Evolutionary conservation across 1,140 invertebrate genomes (phyloP).

Genomic region (Chelonus insularis): DNA sequence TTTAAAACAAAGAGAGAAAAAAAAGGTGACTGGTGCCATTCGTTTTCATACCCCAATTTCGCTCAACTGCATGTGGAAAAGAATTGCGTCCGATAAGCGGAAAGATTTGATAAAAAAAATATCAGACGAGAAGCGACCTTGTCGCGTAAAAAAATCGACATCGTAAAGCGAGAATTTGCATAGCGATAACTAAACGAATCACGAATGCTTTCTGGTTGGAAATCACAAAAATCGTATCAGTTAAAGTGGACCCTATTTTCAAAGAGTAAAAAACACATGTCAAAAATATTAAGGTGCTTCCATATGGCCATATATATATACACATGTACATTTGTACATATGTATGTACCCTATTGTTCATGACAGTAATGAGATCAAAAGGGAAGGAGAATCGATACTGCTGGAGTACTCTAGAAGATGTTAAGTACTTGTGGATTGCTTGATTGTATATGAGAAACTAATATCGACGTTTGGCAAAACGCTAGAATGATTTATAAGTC

Average conservation of each 20-base stretch:
- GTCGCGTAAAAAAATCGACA: constrained; percentile 30
- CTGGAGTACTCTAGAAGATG: no score
- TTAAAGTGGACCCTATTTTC: not conserved
- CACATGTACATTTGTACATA: no score
- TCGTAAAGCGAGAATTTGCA: constrained; percentile 36
- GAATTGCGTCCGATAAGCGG: constrained; percentile 18
- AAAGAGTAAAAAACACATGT: no score
- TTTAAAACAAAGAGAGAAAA: constrained; percentile 2
- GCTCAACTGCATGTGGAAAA: not conserved
- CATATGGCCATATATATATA: no score
- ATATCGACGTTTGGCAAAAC: no score
- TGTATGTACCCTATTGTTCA: no score
- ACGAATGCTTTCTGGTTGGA: not conserved
- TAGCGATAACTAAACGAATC: constrained; percentile 25
- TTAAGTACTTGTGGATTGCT: no score
- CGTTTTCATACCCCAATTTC: constrained; percentile 5
- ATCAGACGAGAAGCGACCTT: not conserved
- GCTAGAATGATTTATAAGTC: no score
- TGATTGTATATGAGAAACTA: no score
- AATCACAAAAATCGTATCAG: not conserved
- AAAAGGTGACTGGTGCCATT: not conserved
- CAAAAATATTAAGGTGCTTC: no score
- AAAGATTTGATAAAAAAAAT: not conserved
- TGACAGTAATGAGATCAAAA: no score
- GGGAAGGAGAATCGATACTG: no score